Evolutionary conservation across 2,113 vertebrate genomes (phyloP), one percentile per base, ranked within the genome.

Genomic region (Elachura formosa): DNA sequence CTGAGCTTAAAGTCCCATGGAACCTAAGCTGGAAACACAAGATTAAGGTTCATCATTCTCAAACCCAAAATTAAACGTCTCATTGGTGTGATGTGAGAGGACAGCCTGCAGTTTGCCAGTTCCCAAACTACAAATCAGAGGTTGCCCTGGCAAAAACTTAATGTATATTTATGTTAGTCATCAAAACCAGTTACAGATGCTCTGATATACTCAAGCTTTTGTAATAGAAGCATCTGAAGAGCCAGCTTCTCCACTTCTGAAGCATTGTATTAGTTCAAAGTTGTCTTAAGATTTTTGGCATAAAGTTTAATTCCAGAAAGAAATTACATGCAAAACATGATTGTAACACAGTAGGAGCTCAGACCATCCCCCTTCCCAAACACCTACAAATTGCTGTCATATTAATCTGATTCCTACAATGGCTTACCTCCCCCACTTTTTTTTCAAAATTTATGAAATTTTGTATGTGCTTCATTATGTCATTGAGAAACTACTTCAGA

Each of bases 81-180:
- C 4, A 23, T 12, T 1, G 0, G 2, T 40, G 29, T 58, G 54
- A 61, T 0, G 0, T 20, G 33, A 18, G 16, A 43, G 26, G 48
- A 62, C 15, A 46, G 17, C 6, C 34, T 19, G 26, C 0, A 2
- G 26, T 66, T 26, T 82, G 13, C 11, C 11, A 29, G 19, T 25
- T 90, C 15, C 17, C 8, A 52, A 72, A 63, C 28, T 72, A 36
- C 34, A 82, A 40, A 82, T 87, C 56, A 52, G 61, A 92, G 33
- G 29, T 16, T 25, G 2, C 34, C 18, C n/a, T 73, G n/a, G 36
- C 16, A 66, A 89, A 76, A 83, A 45, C 5, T 25, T 75, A 10
- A 31, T 12, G 2, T 29, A 3, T 48, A 24, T 61, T 84, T 91
- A 22, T 84, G 31, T 3, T 1, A 13, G 4, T 84, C 26, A 10